phyloP scores from a whole-genome alignment of 64 coral and sea anemone genomes.

The Stichodactyla mertensii region DNA sequence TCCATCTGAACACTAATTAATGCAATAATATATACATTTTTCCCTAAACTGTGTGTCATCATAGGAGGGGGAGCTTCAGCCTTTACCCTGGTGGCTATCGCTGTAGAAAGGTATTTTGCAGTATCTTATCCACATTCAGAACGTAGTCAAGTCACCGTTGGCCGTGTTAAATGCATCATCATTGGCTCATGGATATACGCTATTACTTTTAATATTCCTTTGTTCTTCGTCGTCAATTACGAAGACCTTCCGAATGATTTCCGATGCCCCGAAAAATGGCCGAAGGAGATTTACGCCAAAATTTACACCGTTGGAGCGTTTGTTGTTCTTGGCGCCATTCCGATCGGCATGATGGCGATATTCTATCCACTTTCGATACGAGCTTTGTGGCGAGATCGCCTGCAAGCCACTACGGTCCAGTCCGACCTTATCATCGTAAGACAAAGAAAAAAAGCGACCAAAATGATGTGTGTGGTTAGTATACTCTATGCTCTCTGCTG shows the following conservation, averaged over 20 bases:
- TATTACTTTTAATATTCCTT: slow-evolving; percentile 42
- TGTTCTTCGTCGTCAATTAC: slow-evolving; percentile 19
- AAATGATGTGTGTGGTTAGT: slow-evolving; percentile 35
- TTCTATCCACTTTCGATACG: not conserved
- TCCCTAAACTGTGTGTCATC: not conserved
- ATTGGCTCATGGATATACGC: slow-evolving; percentile 44
- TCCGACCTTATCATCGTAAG: not conserved
- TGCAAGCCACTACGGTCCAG: not conserved
- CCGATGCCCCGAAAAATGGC: slow-evolving; percentile 36
- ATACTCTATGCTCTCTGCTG: slow-evolving; percentile 36
- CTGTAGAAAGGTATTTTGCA: slow-evolving; percentile 51
- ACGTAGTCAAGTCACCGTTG: slow-evolving; percentile 3
- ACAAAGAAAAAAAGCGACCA: slow-evolving; percentile 19
- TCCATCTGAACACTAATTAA: not conserved
- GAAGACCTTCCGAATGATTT: not conserved
- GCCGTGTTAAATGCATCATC: slow-evolving; percentile 27
- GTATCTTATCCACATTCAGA: slow-evolving; percentile 21
- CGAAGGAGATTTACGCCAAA: not conserved
- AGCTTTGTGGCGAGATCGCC: not conserved
- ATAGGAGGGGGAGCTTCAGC: slow-evolving; percentile 45
- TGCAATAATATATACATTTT: not conserved
- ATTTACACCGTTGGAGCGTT: slow-evolving; percentile 25
- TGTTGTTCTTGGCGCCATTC: slow-evolving; percentile 26
- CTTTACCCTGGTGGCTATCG: slow-evolving; percentile 47
- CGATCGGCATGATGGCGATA: slow-evolving; percentile 7